phyloP scores from a whole-genome alignment of 2,797 vertebrate genomes.

The Arnoldichthys spilopterus region DNA sequence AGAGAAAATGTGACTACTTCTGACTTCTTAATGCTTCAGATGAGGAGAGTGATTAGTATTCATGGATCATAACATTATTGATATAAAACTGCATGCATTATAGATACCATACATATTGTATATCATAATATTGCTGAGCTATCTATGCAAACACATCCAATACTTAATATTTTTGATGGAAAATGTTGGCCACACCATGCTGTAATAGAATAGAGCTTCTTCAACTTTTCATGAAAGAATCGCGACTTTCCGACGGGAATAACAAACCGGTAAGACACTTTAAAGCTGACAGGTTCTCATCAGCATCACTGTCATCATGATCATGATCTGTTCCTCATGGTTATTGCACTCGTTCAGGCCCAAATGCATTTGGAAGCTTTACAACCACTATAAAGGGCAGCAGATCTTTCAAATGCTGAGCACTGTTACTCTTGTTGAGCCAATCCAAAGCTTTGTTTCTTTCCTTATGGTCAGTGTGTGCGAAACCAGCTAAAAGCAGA shows the following conservation, averaged over 20 bases:
- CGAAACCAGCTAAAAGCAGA: constrained; percentile 13
- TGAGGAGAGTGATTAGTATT: constrained; percentile 52
- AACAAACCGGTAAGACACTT: background rate
- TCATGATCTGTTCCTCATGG: background rate
- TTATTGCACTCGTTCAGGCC: background rate
- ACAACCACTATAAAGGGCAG: background rate
- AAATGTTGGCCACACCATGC: constrained; percentile 14
- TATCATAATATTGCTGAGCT: constrained; percentile 24
- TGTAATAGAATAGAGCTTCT: constrained; percentile 5
- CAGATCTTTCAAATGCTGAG: background rate
- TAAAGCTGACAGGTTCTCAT: background rate
- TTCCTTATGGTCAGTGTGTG: background rate
- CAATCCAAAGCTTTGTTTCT: background rate
- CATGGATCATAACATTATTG: constrained; percentile 47
- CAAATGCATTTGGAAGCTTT: background rate
- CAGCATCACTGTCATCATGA: background rate
- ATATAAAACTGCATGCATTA: constrained; percentile 50
- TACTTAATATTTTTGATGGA: background rate
- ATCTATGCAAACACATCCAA: constrained; percentile 39
- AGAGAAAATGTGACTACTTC: constrained; percentile 72
- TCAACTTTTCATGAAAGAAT: background rate
- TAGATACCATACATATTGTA: constrained; percentile 6
- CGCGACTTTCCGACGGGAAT: background rate
- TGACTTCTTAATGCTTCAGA: constrained; percentile 81
- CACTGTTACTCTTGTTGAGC: background rate